Base-by-base conservation (phyloP, 2,113 vertebrate genomes). In the Struthidea cinerea region DNA sequence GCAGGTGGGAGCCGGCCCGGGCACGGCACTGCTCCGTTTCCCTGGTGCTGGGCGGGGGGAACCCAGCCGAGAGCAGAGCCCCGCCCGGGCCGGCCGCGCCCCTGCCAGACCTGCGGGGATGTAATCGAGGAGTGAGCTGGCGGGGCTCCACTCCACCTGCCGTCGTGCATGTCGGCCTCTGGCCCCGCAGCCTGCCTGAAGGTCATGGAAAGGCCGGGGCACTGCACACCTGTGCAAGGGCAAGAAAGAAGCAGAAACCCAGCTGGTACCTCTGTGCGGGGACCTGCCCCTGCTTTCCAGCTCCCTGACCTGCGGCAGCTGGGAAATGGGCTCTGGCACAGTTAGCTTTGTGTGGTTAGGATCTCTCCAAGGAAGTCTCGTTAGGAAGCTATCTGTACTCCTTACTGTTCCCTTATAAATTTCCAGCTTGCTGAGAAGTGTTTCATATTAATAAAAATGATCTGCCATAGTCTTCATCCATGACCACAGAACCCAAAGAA, bases 101-200 rank as follows among this genome's bases (percentile, higher is more conserved):
- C 4, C 4, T 1, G 28, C 2, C 76, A 4, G 35, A 16, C 27
- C 59, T 24, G 78, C 74, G 2, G 60, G 24, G n/a, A 7, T 2
- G 57, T 0, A 2, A 27, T 0, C 21, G 2, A 10, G 53, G 0
- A 13, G 30, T 1, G 35, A 27, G 22, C 39, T 6, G 69, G 18
- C 19, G 35, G 15, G 46, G 27, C 7, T 15, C n/a, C 52, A 7
- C n/a, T 3, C 12, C 15, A 5, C 50, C 7, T 11, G 8, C 6
- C 0, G 52, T 7, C 9, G 1, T 1, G 57, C 47, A 0, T 0
- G 20, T 5, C 20, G 19, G 44, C 37, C 20, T 8, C 24, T 6
- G 30, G 57, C 17, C 28, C 39, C 4, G 26, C 0, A 13, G 20
- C 14, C 74, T 13, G 42, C 35, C 2, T 3, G 63, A 39, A 64